Base-by-base conservation (phyloP, 2,888 invertebrate genomes). In the Microplitis manilae region DNA sequence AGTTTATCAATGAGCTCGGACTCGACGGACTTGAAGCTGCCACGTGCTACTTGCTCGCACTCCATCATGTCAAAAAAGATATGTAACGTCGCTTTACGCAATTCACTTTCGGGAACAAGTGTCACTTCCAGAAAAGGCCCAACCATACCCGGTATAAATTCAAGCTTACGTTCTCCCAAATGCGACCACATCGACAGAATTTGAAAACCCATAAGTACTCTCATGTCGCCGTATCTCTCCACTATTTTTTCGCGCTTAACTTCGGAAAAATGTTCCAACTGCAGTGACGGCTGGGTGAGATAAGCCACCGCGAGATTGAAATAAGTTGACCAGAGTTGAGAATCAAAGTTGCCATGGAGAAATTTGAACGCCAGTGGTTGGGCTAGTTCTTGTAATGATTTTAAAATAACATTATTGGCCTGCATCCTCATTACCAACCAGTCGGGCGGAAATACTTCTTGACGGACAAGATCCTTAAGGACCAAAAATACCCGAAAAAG, bases 11-110 rank as follows among this genome's bases (percentile, higher is more conserved):
- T 98, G 5, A 98, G 91, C 83, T 98, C 97, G 20, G 96, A 96
- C 88, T 98, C 98, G 1, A 98, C 97, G 86, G 96, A 93, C 77
- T 96, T 94, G 83, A 98, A 98, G 82, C 96, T 96, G 0, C 97
- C 97, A 0, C 95, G 93, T 1, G 94, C 94, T 86, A 92, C 92
- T 79, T 95, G 94, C 87, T 98, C 98, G 84, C 96, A 96, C 82
- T 97, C 96, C 96, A 98, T 98, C 93, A 98, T 95, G 84, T 98
- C 97, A 85, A 97, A 98, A 84, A 98, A 95, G 67, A 98, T 97
- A 6, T 97, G 96, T 9, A 98, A 90, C 0, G 97, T 98, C 0
- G 97, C 96, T 83, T 96, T 95, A 0, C 98, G 93, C 6, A 98
- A 90, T 82, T 96, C 95, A 60, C 93, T 93, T 86, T 97, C 96